Evolutionary conservation across 1,140 invertebrate genomes (phyloP), one percentile per base, ranked within the genome.

Genomic region (Panagrolaimus sp.): DNA sequence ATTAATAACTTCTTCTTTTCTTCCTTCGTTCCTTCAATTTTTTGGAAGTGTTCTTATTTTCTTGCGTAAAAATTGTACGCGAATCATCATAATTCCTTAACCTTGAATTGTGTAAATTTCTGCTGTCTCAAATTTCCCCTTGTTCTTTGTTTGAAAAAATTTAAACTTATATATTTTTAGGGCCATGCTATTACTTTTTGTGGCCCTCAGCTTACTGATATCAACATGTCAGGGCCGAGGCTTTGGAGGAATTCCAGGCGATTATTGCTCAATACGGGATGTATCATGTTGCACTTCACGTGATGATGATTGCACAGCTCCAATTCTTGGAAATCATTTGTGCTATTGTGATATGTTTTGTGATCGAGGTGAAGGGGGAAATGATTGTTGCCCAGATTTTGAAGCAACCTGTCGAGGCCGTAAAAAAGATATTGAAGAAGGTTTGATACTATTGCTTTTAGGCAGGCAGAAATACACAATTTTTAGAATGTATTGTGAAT

Each of bases 341-440:
- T 78, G 76, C 47, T 78, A 78, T 57, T 78, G 76, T 57, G 76
- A 78, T 63, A 70, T 73, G 31, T 78, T 78, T 65, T 78, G 76
- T 65, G 71, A 78, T 67, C 63, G 76, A 46, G 51, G 51, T 3
- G 51, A 57, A 57, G 27, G 66, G 8, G 76, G 76, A n/a, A 78
- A 76, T 62, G 76, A 78, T 51, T 78, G 76, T 47, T 78, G 76
- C 65, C 76, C 76, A n/a, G 76, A 78, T 61, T 78, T 75, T 51
- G 62, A 73, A 27, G 73, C 67, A 14, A 69, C 71, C 27, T 78
- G 76, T 44, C 25, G 48, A 16, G 67, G 72, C 31, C 57, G 44
- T 1, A 14, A 23, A 31, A 46, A n/a, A 43, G 23, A 43, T 57
- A 43, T 43, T 7, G n/a, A 16, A 44, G 44, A 63, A 47, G 38